Conservation (phyloP, 1,140 invertebrate species). For the Drosophila tristis region DNA sequence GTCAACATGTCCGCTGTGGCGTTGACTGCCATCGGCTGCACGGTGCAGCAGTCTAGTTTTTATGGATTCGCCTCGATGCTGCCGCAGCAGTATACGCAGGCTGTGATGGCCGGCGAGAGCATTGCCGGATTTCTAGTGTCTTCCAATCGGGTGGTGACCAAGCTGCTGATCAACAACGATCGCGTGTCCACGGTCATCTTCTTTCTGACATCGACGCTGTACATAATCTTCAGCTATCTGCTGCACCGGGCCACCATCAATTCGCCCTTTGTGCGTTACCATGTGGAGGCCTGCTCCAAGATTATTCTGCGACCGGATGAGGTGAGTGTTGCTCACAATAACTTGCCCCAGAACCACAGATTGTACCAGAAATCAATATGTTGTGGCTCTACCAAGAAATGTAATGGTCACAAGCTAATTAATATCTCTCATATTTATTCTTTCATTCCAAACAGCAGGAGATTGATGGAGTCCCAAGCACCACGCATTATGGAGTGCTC, state of each 20-base stretch:
- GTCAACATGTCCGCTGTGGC: slow-evolving; percentile 94
- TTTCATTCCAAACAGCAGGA: slow-evolving; percentile 60
- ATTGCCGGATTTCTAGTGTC: slow-evolving; percentile 94
- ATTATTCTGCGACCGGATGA: slow-evolving; percentile 92
- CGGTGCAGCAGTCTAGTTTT: slow-evolving; percentile 96
- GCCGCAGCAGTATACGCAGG: slow-evolving; percentile 93
- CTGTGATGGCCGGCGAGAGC: slow-evolving; percentile 97
- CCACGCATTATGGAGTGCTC: slow-evolving; percentile 76
- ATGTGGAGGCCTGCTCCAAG: slow-evolving; percentile 90
- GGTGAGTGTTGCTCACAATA: slow-evolving; percentile 84
- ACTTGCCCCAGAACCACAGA: not conserved
- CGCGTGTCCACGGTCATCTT: slow-evolving; percentile 93
- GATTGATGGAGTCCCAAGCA: slow-evolving; percentile 62
- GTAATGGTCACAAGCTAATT: not conserved
- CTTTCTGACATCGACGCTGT: slow-evolving; percentile 91
- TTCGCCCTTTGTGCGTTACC: slow-evolving; percentile 93
- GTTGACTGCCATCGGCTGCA: slow-evolving; percentile 93
- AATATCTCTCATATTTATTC: slow-evolving; percentile 2
- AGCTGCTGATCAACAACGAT: slow-evolving; percentile 89
- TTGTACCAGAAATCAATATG: no score
- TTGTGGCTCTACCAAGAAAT: no score
- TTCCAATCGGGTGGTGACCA: slow-evolving; percentile 92
- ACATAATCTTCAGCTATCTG: slow-evolving; percentile 90
- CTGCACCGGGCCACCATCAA: slow-evolving; percentile 90
- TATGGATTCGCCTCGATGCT: slow-evolving; percentile 97